Base-by-base conservation (phyloP, 2,888 invertebrate genomes). In the Ophion slaviceki region DNA sequence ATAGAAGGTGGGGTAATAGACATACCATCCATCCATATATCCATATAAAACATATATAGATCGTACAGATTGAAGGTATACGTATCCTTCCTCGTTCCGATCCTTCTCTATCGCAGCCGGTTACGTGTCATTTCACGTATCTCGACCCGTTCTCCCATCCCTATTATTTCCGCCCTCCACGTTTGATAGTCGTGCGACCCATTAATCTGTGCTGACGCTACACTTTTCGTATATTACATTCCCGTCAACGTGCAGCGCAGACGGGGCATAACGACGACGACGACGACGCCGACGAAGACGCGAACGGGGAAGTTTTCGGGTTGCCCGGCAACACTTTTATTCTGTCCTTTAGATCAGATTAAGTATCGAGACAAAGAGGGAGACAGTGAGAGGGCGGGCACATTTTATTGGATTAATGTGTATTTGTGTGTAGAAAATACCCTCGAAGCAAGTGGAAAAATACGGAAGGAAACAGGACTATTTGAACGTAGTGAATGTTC, bases 161-260 rank as follows among this genome's bases (percentile, higher is more conserved):
- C 76, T 79, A 53, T 59, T 68, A 64, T 80, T 76, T 80, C 61
- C 72, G 70, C 66, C 61, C 75, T 28, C 62, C 61, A 80, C 85
- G 81, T 81, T 85, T 82, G 84, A 79, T 75, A 71, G 78, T 71
- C 76, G 71, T 78, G 64, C 75, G 47, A 84, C 74, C 87, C 87
- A 88, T 89, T 89, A 89, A 89, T 89, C 88, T 82, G 82, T 88
- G 89, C 89, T 89, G 89, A 89, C 89, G 84, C 71, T 86, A 89
- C 85, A 86, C 86, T 89, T 89, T 88, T 83, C 80, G 77, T 86
- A 84, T 88, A 89, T 88, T 87, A 88, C 87, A 70, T 36, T 45
- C 66, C 86, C 76, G 84, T 89, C 89, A 85, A 87, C 86, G 80
- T 82, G 85, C 74, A 67, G 28, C 11, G 32, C 59, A 11, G 57